A percentile compares a stretch with the other conserved stretches of the same genome.
phyloP scores from a whole-genome alignment of 2,113 vertebrate species.

The Psammodynastes pulverulentus region DNA sequence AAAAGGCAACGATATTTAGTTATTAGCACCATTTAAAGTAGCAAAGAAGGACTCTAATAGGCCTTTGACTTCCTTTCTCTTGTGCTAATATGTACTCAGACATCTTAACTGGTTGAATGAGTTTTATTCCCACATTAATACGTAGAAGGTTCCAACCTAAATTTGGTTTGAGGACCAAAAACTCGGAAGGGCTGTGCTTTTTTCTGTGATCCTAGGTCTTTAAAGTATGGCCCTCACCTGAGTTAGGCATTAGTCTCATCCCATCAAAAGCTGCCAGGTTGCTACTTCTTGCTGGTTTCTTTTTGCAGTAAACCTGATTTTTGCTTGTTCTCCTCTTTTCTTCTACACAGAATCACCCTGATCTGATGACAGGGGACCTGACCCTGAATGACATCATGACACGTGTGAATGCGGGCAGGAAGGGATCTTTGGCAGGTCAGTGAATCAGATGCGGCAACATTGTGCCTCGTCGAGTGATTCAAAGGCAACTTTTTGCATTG shows the following conservation, averaged over 20 bases:
- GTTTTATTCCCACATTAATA: background rate
- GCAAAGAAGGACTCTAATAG: background rate
- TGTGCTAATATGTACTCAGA: background rate
- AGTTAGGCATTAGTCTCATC: background rate
- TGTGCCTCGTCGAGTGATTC: background rate
- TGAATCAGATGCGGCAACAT: background rate
- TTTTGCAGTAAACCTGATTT: background rate
- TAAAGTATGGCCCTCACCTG: background rate
- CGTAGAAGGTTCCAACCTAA: background rate
- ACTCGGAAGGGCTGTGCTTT: background rate
- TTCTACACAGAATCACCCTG: conserved; percentile 87
- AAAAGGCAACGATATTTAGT: rapidly evolving
- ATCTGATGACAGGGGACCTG: conserved; percentile 85
- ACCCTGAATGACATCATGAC: conserved; percentile 90
- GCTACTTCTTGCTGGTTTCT: background rate
- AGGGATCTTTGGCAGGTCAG: conserved; percentile 85
- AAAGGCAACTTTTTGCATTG: background rate
- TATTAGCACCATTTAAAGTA: background rate
- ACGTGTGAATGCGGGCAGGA: conserved; percentile 89
- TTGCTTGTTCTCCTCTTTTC: conserved; percentile 2
- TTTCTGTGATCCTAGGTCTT: background rate
- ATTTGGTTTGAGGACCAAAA: background rate
- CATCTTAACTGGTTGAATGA: background rate
- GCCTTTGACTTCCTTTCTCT: background rate
- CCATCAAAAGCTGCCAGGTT: background rate